These are phyloP conservation scores for Araneus ventricosus DNA, from an alignment of 1,140 invertebrate species.

Conservation along the genomic window DNA sequence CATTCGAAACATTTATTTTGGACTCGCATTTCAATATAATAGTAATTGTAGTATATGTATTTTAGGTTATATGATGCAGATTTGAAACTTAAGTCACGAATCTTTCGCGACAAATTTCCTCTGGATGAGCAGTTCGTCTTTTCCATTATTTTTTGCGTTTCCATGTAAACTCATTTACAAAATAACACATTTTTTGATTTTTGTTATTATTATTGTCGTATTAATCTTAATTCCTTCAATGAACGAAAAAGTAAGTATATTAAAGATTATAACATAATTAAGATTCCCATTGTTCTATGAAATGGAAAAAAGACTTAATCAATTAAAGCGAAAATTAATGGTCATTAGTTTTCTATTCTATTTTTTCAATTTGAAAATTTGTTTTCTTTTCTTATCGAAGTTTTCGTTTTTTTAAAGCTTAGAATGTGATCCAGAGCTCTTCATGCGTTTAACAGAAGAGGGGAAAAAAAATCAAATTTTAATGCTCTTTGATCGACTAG, in stretches of 20 bases:
- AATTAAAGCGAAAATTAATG: constrained; percentile 51
- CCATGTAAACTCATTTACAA: no score
- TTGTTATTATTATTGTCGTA: background rate
- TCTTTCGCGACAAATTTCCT: no score
- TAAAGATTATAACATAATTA: constrained; percentile 29
- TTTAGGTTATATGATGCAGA: no score
- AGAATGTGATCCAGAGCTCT: background rate
- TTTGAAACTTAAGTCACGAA: no score
- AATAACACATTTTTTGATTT: background rate
- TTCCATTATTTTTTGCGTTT: no score
- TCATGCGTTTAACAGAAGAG: constrained; percentile 24
- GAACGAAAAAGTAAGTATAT: constrained; percentile 6
- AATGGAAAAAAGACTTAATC: constrained; percentile 17
- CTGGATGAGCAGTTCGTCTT: no score
- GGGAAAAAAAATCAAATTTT: constrained; percentile 38
- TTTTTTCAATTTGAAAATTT: constrained; percentile 28
- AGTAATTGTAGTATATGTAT: no score
- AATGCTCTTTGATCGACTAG: constrained; percentile 41
- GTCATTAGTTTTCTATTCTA: constrained; percentile 22
- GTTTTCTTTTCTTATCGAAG: constrained; percentile 8
- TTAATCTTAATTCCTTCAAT: background rate
- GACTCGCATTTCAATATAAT: no score
- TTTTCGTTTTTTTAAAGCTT: background rate
- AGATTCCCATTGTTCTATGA: background rate
- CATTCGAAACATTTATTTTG: no score